Evolutionary conservation across 2,888 invertebrate genomes (phyloP).

Genomic region (Tenthredo notha): DNA sequence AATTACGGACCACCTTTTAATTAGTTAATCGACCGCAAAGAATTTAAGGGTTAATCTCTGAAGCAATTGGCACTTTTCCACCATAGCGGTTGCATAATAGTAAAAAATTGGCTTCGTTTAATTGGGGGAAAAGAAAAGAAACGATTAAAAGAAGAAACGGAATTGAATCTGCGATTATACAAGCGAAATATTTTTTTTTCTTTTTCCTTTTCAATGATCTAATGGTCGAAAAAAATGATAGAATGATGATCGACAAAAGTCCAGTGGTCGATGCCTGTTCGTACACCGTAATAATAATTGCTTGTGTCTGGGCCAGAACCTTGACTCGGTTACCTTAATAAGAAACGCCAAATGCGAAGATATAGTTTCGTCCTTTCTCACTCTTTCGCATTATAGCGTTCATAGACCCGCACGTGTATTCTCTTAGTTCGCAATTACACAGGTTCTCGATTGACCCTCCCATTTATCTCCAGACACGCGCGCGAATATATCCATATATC

Average conservation of each 20-base stretch:
- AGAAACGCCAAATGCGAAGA: constrained; percentile 70
- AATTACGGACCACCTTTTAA: neutral
- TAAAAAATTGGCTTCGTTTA: neutral
- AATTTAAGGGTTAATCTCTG: neutral
- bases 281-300: constrained; percentile 39
- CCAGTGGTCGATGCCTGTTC: constrained; percentile 22
- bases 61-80: neutral
- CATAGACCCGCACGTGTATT: constrained; percentile 18
- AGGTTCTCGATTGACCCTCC: constrained; percentile 38
- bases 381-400: constrained; percentile 54
- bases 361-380: constrained; percentile 65
- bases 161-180: neutral
- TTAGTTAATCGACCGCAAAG: neutral
- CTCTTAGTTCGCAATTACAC: constrained; percentile 40
- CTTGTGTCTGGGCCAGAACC: constrained; percentile 59
- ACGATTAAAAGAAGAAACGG: neutral
- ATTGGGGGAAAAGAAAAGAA: neutral
- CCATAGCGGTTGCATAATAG: neutral
- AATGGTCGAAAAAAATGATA: constrained; percentile 13
- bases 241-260: constrained; percentile 4
- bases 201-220: neutral
- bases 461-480: constrained; percentile 32
- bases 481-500: constrained; percentile 1
- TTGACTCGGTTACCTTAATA: constrained; percentile 77
- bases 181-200: neutral